These are phyloP conservation scores for Scalopus aquaticus DNA, from an alignment of 2,113 vertebrate species.

Conservation along the genomic window DNA sequence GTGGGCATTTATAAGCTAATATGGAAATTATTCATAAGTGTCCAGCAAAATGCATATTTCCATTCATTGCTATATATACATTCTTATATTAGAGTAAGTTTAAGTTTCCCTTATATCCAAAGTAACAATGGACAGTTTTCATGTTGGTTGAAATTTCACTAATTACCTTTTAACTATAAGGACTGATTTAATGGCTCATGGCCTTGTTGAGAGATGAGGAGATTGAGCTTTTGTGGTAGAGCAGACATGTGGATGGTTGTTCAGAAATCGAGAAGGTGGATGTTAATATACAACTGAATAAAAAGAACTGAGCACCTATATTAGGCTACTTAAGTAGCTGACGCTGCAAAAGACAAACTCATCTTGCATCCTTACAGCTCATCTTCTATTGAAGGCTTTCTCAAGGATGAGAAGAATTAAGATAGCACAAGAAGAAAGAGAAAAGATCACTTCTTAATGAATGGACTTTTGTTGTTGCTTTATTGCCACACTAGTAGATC, in stretches of 20 bases:
- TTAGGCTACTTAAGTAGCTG: background rate
- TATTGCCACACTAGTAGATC: background rate
- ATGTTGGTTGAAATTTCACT: background rate
- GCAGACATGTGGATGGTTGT: background rate
- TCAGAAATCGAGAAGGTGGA: background rate
- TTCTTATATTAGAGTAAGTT: background rate
- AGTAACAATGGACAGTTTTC: background rate
- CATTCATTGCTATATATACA: background rate
- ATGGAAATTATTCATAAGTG: background rate
- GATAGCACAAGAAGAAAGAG: background rate
- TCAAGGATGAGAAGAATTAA: background rate
- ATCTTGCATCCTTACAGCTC: background rate
- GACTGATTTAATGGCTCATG: background rate
- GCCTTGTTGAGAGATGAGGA: background rate
- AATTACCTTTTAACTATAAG: background rate
- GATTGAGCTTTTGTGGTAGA: background rate
- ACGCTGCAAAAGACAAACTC: background rate
- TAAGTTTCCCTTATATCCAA: background rate
- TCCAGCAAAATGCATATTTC: background rate
- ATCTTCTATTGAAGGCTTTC: background rate
- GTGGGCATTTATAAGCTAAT: slow-evolving; percentile 37
- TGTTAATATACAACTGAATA: background rate
- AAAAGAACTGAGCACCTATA: background rate
- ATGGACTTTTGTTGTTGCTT: background rate
- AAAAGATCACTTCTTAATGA: background rate